Percentiles rank a stretch among this genome's conserved stretches.
Conservation (phyloP, 2,888 invertebrate species). For the Cheilosia scutellata region DNA sequence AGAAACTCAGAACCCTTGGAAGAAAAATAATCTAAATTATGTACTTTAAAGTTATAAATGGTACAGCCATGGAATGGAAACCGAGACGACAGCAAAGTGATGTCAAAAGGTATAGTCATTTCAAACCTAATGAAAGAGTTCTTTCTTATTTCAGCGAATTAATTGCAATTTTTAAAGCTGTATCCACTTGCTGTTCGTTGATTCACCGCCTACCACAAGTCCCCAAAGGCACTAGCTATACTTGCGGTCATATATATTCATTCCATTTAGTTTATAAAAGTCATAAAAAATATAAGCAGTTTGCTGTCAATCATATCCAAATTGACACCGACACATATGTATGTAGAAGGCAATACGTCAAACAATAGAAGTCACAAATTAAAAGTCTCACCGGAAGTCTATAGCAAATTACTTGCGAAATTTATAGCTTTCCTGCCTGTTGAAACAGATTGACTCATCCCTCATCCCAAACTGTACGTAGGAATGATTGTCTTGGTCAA, state of each 20-base stretch:
- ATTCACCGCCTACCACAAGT: too few relatives aligned
- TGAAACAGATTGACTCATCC: constrained; percentile 25
- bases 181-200: too few relatives aligned
- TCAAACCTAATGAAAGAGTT: too few relatives aligned
- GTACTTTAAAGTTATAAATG: too few relatives aligned
- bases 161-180: too few relatives aligned
- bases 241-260: background rate
- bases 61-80: too few relatives aligned
- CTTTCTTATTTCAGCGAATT: too few relatives aligned
- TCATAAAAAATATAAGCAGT: background rate
- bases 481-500: constrained; percentile 4
- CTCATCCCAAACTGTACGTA: background rate
- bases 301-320: constrained; percentile 15
- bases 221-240: too few relatives aligned
- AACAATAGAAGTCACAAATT: constrained; percentile 7
- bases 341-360: constrained; percentile 3
- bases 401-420: constrained; percentile 5
- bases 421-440: constrained; percentile 18
- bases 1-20: too few relatives aligned
- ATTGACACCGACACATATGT: background rate
- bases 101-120: too few relatives aligned
- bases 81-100: too few relatives aligned
- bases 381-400: constrained; percentile 29
- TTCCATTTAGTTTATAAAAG: background rate
- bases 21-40: too few relatives aligned